Base-by-base conservation (phyloP, 2,888 invertebrate genomes). In the Nomada flava region DNA sequence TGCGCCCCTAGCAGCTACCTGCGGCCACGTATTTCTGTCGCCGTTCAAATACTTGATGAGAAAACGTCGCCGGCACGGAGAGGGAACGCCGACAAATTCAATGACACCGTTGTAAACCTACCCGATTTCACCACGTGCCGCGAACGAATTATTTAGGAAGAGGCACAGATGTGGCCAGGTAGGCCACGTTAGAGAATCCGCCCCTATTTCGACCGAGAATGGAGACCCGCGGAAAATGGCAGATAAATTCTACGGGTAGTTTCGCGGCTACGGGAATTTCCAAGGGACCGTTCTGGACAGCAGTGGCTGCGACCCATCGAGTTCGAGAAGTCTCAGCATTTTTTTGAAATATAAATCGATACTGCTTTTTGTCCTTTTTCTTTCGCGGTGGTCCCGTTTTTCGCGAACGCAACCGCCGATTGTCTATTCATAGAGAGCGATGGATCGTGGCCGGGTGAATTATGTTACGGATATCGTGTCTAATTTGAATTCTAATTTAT, bases 71-170 rank as follows among this genome's bases (percentile, higher is more conserved):
- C 26, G 29, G 62, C 23, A 20, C 23, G 57, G 57, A 10, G 10
- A 75, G 52, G 47, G n/a, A 65, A 53, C 52, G 53, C 7, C 29
- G n/a, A 52, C 26, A 59, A 69, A 73, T 82, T 65, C 60, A 82
- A 76, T 23, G 60, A 60, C 70, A 44, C 47, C 65, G 65, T 62
- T 65, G 60, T 67, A 60, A 20, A 67, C 13, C 36, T 36, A 36
- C 11, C 47, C 63, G 67, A 71, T 73, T 72, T 64, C n/a, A 59
- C 62, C 77, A 55, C 67, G 67, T 71, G 53, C 50, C 44, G 47
- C 23, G 53, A 26, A 64, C 69, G 64, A 76, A 82, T 82, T 76
- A 71, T 65, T 70, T 47, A 73, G 7, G 42, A 64, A 47, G 18
- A 36, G 70, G 15, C 52, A 29, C 64, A 65, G 69, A 59, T 60